Percentiles rank a stretch among this genome's conserved stretches.
Conservation (phyloP, 2,888 invertebrate species). For the Drosophila stalkeri region DNA sequence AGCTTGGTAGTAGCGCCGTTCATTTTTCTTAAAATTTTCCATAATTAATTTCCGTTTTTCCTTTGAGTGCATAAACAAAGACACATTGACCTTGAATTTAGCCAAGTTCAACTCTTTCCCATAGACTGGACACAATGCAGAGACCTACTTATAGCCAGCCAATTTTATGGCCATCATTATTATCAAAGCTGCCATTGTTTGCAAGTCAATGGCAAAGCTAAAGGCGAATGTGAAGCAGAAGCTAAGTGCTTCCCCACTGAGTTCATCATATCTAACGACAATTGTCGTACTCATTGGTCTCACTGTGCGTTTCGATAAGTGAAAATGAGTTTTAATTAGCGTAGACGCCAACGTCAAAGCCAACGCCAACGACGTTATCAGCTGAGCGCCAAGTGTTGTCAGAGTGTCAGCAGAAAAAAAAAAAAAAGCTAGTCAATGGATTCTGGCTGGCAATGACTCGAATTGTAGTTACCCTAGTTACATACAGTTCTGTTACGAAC, state of each 20-base stretch:
- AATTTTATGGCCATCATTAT: constrained; percentile 18
- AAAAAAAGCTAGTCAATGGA: neutral
- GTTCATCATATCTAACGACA: constrained; percentile 55
- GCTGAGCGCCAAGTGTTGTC: constrained; percentile 57
- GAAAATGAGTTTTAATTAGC: constrained; percentile 76
- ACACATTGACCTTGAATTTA: constrained; percentile 29
- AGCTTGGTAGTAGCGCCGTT: neutral
- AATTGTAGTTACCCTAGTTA: neutral
- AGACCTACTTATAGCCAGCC: constrained; percentile 6
- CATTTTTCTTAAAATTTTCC: neutral
- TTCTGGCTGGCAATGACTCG: neutral
- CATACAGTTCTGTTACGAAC: too few species aligned
- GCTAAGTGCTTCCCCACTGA: constrained; percentile 3
- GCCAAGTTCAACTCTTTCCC: neutral
- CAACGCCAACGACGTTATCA: constrained; percentile 39
- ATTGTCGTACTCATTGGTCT: constrained; percentile 40
- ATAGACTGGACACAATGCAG: constrained; percentile 22
- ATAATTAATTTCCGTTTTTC: constrained; percentile 12
- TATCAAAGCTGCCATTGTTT: constrained; percentile 25
- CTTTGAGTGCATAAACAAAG: constrained; percentile 18
- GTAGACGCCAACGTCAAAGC: constrained; percentile 33
- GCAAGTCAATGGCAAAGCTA: constrained; percentile 34
- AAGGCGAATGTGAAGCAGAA: too few species aligned
- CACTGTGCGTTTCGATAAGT: constrained; percentile 72
- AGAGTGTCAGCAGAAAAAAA: constrained; percentile 20